Evolutionary conservation across 2,888 invertebrate species (phyloP), one percentile per base, ranked within the genome.

Genomic region (Aethes cnicana): DNA sequence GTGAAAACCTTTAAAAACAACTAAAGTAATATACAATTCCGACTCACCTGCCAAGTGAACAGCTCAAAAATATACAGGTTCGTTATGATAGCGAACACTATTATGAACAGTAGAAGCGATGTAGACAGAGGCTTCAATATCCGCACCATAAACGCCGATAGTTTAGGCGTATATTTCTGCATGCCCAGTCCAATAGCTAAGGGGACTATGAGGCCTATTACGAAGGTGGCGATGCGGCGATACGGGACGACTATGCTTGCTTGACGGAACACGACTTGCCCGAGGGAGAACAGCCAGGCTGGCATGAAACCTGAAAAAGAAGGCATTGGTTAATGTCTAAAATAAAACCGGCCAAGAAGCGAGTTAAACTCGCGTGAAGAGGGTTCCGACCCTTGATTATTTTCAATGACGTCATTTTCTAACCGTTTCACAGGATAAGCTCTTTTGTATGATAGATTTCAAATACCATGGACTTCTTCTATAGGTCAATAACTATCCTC

Each of bases 1-100:
- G n/a, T n/a, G n/a, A n/a, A n/a, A n/a, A n/a, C n/a, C n/a, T n/a
- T n/a, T n/a, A n/a, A n/a, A n/a, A n/a, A n/a, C n/a, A n/a, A n/a
- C n/a, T n/a, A n/a, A n/a, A n/a, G n/a, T n/a, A n/a, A n/a, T n/a
- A n/a, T n/a, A n/a, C n/a, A n/a, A n/a, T n/a, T n/a, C n/a, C n/a
- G n/a, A 77, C 91, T 91, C 71, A 96, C 96, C 92, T 93, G 88
- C 96, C 96, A 97, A 1, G 95, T 94, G 76, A 98, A 96, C 61
- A 98, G 83, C 72, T 95, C 84, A 74, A 98, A 97, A 48, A 98
- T 92, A 79, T 97, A 98, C 42, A 95, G 77, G 81, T 98, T 98
- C n/a, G 96, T 95, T 49, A 95, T 91, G 33, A 96, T 94, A 0
- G 97, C 98, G 79, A 98, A 97, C 3, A 95, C 77, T 3, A 97